Conservation (phyloP, 2,113 vertebrate genomes). For the Cephalopholis sonnerati region DNA sequence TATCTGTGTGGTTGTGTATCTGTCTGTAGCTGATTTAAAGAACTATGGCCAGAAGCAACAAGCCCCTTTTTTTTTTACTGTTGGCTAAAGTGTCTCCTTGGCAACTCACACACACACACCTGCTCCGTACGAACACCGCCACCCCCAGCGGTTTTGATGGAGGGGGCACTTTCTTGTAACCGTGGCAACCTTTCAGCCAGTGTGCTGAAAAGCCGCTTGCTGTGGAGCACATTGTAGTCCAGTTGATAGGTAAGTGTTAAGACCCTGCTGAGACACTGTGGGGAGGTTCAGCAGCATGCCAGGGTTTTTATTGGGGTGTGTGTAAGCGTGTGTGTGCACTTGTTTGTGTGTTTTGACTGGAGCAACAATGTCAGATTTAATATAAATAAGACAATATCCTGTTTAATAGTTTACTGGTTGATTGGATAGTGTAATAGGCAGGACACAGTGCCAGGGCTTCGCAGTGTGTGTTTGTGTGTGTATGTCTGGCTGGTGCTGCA, state of each 20-base stretch:
- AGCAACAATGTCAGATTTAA: not conserved
- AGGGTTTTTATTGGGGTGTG: not conserved
- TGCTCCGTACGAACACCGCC: not conserved
- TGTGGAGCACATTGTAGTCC: constrained; percentile 51
- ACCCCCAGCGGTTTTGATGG: constrained; percentile 46
- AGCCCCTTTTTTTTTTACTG: constrained; percentile 3
- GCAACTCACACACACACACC: constrained; percentile 47
- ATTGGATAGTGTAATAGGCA: not conserved
- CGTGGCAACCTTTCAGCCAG: constrained; percentile 70
- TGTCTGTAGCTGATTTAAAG: constrained; percentile 31
- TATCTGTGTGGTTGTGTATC: not conserved
- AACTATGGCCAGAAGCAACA: constrained; percentile 35
- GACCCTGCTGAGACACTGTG: constrained; percentile 37
- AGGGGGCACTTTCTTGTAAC: constrained; percentile 71
- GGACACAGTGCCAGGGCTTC: not conserved
- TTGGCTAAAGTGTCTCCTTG: constrained; percentile 64
- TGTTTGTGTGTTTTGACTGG: not conserved
- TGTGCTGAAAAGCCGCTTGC: constrained; percentile 35
- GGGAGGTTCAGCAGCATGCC: constrained; percentile 14
- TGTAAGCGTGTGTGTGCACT: not conserved
- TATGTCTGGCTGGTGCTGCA: not conserved
- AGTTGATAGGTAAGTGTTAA: constrained; percentile 63
- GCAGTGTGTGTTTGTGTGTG: not conserved
- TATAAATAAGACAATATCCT: constrained; percentile 8
- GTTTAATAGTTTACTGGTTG: not conserved